These are phyloP conservation scores for Lutjanus erythropterus DNA, from an alignment of 2,113 vertebrate genomes.

Conservation along the genomic window DNA sequence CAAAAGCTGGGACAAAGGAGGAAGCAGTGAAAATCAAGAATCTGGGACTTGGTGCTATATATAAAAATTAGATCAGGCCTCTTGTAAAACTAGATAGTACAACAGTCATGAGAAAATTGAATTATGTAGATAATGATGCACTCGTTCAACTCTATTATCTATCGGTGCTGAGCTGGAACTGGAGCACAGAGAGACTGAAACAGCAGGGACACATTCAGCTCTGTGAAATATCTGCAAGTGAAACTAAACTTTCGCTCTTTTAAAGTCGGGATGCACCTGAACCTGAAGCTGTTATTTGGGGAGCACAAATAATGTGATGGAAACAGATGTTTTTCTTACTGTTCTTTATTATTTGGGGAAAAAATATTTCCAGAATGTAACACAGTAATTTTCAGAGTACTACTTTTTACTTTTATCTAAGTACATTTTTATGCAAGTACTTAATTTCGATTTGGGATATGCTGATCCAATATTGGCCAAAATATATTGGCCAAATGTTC, in stretches of 20 bases:
- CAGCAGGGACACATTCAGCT: neutral
- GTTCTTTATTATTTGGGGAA: too few relatives aligned
- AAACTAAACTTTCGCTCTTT: neutral
- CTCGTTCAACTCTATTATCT: constrained; percentile 49
- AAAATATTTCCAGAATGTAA: too few relatives aligned
- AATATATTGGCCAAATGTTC: too few relatives aligned
- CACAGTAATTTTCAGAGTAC: too few relatives aligned
- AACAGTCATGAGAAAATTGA: constrained; percentile 53
- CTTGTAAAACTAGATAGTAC: constrained; percentile 65
- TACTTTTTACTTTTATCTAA: too few relatives aligned
- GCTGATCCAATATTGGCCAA: too few relatives aligned
- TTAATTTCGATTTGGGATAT: too few relatives aligned
- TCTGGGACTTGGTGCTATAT: constrained; percentile 80
- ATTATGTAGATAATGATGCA: constrained; percentile 58
- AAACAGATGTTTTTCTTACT: too few relatives aligned
- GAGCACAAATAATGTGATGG: too few relatives aligned
- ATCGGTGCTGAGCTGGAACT: constrained; percentile 5
- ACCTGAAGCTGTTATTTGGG: too few relatives aligned
- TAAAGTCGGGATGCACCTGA: too few relatives aligned
- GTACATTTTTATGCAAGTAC: too few relatives aligned
- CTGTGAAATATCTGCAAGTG: neutral
- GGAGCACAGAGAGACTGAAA: constrained; percentile 25
- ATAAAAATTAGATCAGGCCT: constrained; percentile 79
- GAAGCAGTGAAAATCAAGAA: constrained; percentile 57
- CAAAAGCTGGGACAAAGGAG: constrained; percentile 46